phyloP scores from a whole-genome alignment of 2,113 vertebrate species.

The Hippocampus barbouri region DNA sequence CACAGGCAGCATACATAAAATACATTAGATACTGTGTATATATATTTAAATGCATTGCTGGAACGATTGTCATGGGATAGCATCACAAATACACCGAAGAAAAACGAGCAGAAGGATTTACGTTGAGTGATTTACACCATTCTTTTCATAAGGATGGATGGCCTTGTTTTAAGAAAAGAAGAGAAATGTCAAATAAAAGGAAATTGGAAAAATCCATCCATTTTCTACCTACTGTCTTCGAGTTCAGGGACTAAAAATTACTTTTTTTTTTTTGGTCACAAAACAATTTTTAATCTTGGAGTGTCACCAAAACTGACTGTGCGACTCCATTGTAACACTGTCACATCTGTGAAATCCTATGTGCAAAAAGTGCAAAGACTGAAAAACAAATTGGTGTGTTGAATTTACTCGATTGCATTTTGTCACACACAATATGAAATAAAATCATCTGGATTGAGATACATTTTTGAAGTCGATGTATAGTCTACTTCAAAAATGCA shows the following conservation, averaged over 20 bases:
- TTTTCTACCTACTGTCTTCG: not conserved
- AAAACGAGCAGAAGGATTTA: not conserved
- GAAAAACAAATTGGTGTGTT: too few species aligned
- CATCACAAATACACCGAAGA: not conserved
- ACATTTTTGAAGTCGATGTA: too few species aligned
- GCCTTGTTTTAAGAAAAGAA: not conserved
- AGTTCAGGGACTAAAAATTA: not conserved
- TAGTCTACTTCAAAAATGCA: too few species aligned
- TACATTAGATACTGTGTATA: slow-evolving; percentile 10
- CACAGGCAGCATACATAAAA: slow-evolving; percentile 17
- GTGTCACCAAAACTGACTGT: too few species aligned
- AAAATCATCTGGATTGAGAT: too few species aligned
- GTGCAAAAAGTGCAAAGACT: not conserved
- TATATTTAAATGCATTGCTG: slow-evolving; percentile 13
- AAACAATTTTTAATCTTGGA: not conserved
- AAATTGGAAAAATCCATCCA: not conserved
- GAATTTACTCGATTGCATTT: too few species aligned
- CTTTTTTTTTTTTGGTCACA: not conserved
- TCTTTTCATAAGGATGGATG: not conserved
- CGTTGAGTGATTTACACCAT: not conserved
- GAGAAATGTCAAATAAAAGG: not conserved
- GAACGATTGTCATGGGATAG: slow-evolving; percentile 5
- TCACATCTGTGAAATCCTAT: not conserved
- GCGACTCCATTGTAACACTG: not conserved
- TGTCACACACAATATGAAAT: too few species aligned